Base-by-base conservation (phyloP, 2,797 vertebrate genomes). In the Mycteria americana region DNA sequence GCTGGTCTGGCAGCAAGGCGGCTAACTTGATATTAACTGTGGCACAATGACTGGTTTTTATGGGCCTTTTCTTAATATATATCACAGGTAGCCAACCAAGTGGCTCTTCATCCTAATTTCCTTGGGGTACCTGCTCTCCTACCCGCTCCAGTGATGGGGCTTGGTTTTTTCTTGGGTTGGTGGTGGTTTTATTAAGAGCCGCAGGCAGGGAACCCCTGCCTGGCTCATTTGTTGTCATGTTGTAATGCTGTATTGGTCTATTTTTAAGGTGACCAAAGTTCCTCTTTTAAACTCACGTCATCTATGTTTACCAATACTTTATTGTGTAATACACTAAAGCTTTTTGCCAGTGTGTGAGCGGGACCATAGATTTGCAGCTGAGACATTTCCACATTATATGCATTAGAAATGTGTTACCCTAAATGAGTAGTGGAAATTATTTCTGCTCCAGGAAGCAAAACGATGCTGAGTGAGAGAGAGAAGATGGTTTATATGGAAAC, bases 261-360 rank as follows among this genome's bases (percentile, higher is more conserved):
- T 88, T 94, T 96, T 93, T 77, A 63, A 91, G 59, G 67, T 76
- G 82, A 78, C 50, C 76, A 84, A 95, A 91, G 76, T 93, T 94
- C 87, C 88, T 94, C 73, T 82, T 76, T 82, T 76, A 56, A 85
- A 89, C n/a, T 54, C 57, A 81, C 89, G n/a, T 83, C 62, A 67
- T 81, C 76, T 85, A 87, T 95, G 89, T 95, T 96, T 96, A 97
- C 87, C 83, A 96, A 92, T 80, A 82, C 76, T 85, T 70, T 31
- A 48, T 89, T 95, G 86, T 92, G 81, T 92, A 93, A 92, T 64
- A 53, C 35, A 33, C 45, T 74, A 65, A 85, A 89, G 78, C 50
- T 85, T 89, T 94, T 88, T 74, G 64, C 41, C 84, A 43, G 37
- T 33, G 35, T 74, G 56, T 79, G 63, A 94, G 37, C 8, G 0